Conservation (phyloP, 2,888 invertebrate genomes). For the Mythimna loreyi region DNA sequence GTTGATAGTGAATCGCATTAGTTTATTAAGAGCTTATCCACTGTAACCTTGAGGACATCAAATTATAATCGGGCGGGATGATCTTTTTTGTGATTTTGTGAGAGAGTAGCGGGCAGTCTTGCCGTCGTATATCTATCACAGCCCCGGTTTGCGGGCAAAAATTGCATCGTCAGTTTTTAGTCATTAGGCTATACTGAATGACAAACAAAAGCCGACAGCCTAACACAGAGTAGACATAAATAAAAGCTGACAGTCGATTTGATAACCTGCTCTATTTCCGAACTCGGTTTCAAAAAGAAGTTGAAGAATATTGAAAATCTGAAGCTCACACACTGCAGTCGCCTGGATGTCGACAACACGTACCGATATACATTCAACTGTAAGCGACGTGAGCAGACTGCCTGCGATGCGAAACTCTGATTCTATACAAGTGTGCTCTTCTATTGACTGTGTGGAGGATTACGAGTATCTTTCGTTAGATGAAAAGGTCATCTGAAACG, state of each 20-base stretch:
- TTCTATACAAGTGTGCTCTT: slow-evolving; percentile 10
- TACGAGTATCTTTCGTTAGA: neutral
- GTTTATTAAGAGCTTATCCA: too few relatives aligned
- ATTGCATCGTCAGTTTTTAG: too few relatives aligned
- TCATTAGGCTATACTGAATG: too few relatives aligned
- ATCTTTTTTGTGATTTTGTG: too few relatives aligned
- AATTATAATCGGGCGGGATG: too few relatives aligned
- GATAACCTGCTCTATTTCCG: neutral
- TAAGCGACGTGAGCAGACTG: slow-evolving; percentile 35
- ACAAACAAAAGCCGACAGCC: too few relatives aligned
- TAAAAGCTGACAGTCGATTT: neutral
- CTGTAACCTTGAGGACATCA: too few relatives aligned
- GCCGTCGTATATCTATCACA: too few relatives aligned
- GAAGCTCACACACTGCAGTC: slow-evolving; percentile 29
- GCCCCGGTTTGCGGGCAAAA: too few relatives aligned
- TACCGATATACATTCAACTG: slow-evolving; percentile 35
- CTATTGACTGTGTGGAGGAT: slow-evolving; percentile 1
- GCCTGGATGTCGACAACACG: slow-evolving; percentile 30
- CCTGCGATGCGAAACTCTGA: neutral
- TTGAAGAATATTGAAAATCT: slow-evolving; percentile 48
- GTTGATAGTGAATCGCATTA: too few relatives aligned
- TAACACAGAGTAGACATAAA: neutral
- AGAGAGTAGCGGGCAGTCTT: too few relatives aligned
- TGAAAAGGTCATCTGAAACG: too few relatives aligned
- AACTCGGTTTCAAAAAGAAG: neutral